phyloP scores from a whole-genome alignment of 2,888 invertebrate species.

The Erannis defoliaria region DNA sequence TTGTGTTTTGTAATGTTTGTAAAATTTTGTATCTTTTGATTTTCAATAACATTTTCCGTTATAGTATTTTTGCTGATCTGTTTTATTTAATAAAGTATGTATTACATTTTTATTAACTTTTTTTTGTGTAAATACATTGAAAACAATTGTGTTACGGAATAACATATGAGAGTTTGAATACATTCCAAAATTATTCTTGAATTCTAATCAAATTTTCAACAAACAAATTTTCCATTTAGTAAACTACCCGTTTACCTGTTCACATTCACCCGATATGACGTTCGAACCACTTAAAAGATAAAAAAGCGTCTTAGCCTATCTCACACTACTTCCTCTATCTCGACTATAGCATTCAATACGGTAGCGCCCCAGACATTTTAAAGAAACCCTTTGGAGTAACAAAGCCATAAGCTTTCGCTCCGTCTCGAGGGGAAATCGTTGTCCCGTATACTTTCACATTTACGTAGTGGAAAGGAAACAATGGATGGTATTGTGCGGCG shows the following conservation, averaged over 20 bases:
- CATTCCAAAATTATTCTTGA: neutral
- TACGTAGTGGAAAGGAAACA: slow-evolving; percentile 48
- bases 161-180: no score
- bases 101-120: no score
- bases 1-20: no score
- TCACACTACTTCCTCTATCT: slow-evolving; percentile 28
- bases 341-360: slow-evolving; percentile 23
- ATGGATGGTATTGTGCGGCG: slow-evolving; percentile 38
- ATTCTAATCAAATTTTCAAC: no score
- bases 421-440: slow-evolving; percentile 43
- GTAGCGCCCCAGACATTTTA: slow-evolving; percentile 33
- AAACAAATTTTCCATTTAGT: neutral
- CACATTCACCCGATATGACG: neutral
- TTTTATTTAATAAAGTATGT: no score
- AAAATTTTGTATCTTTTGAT: no score
- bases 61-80: no score
- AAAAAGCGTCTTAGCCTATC: slow-evolving; percentile 29
- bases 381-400: slow-evolving; percentile 35
- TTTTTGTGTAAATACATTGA: no score
- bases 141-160: no score
- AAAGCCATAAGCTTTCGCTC: slow-evolving; percentile 38
- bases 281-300: slow-evolving; percentile 19
- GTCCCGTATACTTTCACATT: slow-evolving; percentile 48
- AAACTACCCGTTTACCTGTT: slow-evolving; percentile 9
- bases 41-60: no score